These are phyloP conservation scores for Parazoanthus darwini DNA, from an alignment of 92 coral and sea anemone genomes.

Conservation along the genomic window DNA sequence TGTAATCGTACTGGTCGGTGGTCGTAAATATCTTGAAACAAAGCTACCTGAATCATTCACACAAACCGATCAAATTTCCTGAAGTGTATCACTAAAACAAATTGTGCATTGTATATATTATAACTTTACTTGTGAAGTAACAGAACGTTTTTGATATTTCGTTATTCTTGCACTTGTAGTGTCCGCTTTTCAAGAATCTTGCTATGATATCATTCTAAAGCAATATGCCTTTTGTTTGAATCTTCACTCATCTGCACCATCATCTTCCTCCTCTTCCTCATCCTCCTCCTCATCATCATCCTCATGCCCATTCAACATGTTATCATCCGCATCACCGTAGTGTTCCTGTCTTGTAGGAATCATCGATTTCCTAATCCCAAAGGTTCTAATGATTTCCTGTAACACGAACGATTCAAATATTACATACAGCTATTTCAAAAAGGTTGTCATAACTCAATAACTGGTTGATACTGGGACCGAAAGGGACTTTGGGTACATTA, in stretches of 20 bases:
- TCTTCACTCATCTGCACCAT: constrained; percentile 1
- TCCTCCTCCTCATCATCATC: constrained; percentile 12
- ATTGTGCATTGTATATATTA: not conserved
- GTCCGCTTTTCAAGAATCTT: not conserved
- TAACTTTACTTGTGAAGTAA: too few relatives aligned
- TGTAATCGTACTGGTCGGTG: too few relatives aligned
- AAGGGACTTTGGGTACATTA: too few relatives aligned
- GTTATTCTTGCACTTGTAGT: not conserved
- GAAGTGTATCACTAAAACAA: too few relatives aligned
- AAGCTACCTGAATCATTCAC: too few relatives aligned
- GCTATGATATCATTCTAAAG: not conserved
- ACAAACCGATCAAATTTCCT: too few relatives aligned
- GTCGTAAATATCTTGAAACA: too few relatives aligned
- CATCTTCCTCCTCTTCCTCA: constrained; percentile 17
- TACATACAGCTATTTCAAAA: not conserved
- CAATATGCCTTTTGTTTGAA: not conserved
- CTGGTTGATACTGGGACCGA: too few relatives aligned
- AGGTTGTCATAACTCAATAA: too few relatives aligned
- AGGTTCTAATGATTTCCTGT: constrained; percentile 30
- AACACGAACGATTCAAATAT: not conserved
- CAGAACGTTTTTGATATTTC: not conserved
- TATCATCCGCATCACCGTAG: not conserved
- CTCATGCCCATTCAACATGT: constrained; percentile 1
- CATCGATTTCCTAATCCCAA: constrained; percentile 26
- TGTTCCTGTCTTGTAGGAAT: constrained; percentile 38